A percentile compares a stretch with the other conserved stretches of the same genome.
Conservation (phyloP, 2,113 vertebrate species). For the Heloderma charlesbogerti region DNA sequence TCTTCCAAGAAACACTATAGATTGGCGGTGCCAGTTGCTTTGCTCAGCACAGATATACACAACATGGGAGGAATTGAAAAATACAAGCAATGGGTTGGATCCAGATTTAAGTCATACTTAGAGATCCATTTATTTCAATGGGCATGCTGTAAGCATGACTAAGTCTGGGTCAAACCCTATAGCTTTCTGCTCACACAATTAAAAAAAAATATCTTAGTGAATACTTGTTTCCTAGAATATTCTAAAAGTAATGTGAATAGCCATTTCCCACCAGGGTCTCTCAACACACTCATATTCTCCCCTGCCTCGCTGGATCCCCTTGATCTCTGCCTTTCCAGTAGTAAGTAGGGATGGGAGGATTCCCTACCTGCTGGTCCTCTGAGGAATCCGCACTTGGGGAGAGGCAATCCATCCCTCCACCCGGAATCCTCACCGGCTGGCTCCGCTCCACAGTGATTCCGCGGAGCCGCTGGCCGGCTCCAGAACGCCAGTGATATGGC, state of each 20-base stretch:
- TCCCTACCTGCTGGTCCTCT: too few relatives aligned
- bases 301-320: too few relatives aligned
- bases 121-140: neutral
- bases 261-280: neutral
- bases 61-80: neutral
- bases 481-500: too few relatives aligned
- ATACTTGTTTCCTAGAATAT: neutral
- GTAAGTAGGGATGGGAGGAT: too few relatives aligned
- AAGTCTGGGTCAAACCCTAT: neutral
- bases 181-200: neutral
- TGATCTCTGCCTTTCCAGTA: neutral
- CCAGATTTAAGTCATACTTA: neutral
- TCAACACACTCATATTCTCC: neutral
- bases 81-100: conserved; percentile 6
- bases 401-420: too few relatives aligned
- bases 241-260: neutral
- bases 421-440: too few relatives aligned
- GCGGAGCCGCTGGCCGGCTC: too few relatives aligned
- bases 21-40: conserved; percentile 23
- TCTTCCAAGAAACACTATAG: neutral
- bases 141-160: too few relatives aligned
- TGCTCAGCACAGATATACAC: conserved; percentile 36
- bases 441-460: too few relatives aligned
- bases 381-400: too few relatives aligned
- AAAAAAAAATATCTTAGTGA: neutral